Percentiles rank a stretch among this genome's conserved stretches.
These are phyloP conservation scores for Chelonoidis abingdonii DNA, from an alignment of 2,113 vertebrate species.

Conservation along the genomic window DNA sequence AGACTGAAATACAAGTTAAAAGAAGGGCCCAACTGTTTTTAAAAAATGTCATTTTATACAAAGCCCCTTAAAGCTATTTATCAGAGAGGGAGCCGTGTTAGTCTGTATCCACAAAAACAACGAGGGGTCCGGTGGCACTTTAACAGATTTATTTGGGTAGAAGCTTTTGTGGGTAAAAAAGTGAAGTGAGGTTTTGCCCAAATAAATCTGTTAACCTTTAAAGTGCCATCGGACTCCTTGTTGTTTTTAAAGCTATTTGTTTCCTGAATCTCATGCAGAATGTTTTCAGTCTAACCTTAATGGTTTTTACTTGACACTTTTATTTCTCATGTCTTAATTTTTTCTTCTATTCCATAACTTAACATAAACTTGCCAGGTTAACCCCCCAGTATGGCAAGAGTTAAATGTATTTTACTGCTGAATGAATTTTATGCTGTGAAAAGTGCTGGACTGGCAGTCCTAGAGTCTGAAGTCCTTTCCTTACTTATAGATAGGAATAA, in stretches of 20 bases:
- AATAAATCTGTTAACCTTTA: slow-evolving; percentile 20
- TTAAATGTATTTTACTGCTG: background rate
- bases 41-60: slow-evolving; percentile 29
- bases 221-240: background rate
- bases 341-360: too few species aligned
- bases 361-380: background rate
- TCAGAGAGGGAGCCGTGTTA: too few species aligned
- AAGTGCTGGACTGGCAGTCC: background rate
- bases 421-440: background rate
- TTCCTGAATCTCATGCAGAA: slow-evolving; percentile 55
- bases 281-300: background rate
- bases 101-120: background rate
- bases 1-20: slow-evolving; percentile 45
- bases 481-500: background rate
- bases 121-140: too few species aligned
- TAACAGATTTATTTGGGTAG: too few species aligned
- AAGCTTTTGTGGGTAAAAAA: too few species aligned
- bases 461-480: background rate
- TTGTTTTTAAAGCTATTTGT: slow-evolving; percentile 43
- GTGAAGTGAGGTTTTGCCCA: too few species aligned
- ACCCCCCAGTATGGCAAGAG: background rate
- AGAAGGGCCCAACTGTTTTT: slow-evolving; percentile 36
- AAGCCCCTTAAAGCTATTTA: slow-evolving; percentile 46
- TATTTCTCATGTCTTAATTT: background rate
- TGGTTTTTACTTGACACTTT: background rate